phyloP scores from a whole-genome alignment of 2,113 vertebrate species.

The Gadus macrocephalus region DNA sequence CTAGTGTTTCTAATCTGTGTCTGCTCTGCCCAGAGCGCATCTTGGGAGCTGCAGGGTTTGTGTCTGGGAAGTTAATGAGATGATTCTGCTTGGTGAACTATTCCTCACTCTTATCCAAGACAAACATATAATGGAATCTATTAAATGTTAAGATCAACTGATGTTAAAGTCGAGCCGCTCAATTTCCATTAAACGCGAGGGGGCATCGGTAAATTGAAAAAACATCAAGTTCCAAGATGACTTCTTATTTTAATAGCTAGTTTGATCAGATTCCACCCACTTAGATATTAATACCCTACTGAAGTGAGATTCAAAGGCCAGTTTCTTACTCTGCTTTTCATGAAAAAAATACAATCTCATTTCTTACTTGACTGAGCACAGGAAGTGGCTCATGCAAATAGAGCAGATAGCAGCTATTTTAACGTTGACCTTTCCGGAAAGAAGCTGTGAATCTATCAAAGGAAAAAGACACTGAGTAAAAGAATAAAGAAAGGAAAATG shows the following conservation, averaged over 20 bases:
- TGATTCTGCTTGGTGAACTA: constrained; percentile 52
- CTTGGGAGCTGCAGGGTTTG: constrained; percentile 43
- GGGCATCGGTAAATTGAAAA: constrained; percentile 48
- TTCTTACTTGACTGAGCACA: constrained; percentile 69
- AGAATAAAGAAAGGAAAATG: constrained; percentile 50
- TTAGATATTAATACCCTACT: constrained; percentile 58
- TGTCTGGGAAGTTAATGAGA: constrained; percentile 59
- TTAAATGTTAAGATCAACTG: constrained; percentile 64
- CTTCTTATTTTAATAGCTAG: constrained; percentile 53
- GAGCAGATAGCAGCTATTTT: constrained; percentile 60
- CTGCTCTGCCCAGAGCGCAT: constrained; percentile 31
- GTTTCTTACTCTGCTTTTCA: constrained; percentile 55
- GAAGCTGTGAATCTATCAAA: constrained; percentile 45
- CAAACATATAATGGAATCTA: constrained; percentile 60
- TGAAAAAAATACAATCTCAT: constrained; percentile 65
- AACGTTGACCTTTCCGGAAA: constrained; percentile 67
- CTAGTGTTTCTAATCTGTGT: constrained; percentile 29
- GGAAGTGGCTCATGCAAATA: constrained; percentile 65
- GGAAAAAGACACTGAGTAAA: constrained; percentile 65
- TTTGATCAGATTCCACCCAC: constrained; percentile 52
- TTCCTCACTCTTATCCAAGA: constrained; percentile 48
- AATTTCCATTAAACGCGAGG: constrained; percentile 60
- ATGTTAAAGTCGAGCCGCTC: constrained; percentile 57
- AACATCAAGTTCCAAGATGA: constrained; percentile 43
- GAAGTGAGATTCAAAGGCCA: constrained; percentile 64